Evolutionary conservation across 2,113 vertebrate species (phyloP), one percentile per base, ranked within the genome.

Genomic region (Eptatretus burgeri): DNA sequence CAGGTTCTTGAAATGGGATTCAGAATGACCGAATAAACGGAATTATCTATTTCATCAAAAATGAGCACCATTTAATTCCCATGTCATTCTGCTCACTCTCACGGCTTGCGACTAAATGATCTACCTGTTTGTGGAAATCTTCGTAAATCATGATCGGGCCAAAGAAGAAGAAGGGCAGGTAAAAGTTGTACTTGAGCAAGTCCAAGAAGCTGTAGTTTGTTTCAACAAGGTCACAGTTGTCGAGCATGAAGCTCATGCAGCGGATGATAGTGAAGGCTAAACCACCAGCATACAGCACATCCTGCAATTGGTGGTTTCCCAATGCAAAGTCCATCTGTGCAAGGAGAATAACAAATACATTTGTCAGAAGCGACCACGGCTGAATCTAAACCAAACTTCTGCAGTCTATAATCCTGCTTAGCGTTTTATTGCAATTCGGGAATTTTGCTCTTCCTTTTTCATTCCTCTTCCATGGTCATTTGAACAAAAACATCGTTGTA

Each of bases 101-200:
- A 41, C 27, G 7, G 27, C 27, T 41, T 41, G 27, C 27, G 3
- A 7, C 3, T 41, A 7, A 41, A 41, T 41, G 64, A 69, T 72
- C 73, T 66, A 94, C 89, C 77, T 96, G 89, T 19, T 74, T 64
- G 1, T 83, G 74, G 72, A 84, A 96, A 71, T 75, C 77, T 66
- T 96, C 89, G 62, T 91, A 96, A 0, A 85, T 93, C 86, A 96
- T 89, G 74, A 96, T 73, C 51, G 89, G 89, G 51, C 89, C 88
- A 0, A 94, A 96, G 74, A 86, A 96, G 76, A 96, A 96, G 77
- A 89, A 93, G 0, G 88, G 88, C 71, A 96, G 80, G 79, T 96
- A 96, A 80, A 94, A 96, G 74, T 96, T 96, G 76, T 93, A 96
- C 69, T 87, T 86, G 75, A 96, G 80, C 69, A 96, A 80, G 68